Conservation (phyloP, 2,888 invertebrate genomes). For the Zonitis immaculata region DNA sequence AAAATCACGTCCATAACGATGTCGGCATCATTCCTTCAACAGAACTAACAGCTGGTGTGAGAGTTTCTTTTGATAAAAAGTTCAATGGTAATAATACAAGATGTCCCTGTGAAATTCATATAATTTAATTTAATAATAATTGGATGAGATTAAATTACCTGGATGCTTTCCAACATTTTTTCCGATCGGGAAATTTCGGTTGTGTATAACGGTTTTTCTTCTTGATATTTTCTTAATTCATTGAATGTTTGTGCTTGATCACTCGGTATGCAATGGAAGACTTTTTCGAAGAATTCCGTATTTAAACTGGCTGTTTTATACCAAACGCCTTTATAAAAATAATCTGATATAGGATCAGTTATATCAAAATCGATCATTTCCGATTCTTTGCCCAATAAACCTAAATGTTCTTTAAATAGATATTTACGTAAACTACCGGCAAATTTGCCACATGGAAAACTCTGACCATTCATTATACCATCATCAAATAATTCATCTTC, state of each 20-base stretch:
- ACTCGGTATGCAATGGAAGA: conserved; percentile 88
- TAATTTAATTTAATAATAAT: too few species aligned
- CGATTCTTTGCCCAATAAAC: conserved; percentile 54
- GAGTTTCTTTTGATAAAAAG: conserved; percentile 81
- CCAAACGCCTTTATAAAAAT: conserved; percentile 86
- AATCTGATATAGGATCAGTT: conserved; percentile 72
- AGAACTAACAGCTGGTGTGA: conserved; percentile 76
- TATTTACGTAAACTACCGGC: conserved; percentile 80
- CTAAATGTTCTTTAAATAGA: conserved; percentile 90
- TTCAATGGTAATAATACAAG: conserved; percentile 84
- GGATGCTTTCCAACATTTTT: conserved; percentile 67
- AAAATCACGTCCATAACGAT: conserved; percentile 75
- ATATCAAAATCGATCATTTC: conserved; percentile 54
- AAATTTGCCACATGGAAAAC: conserved; percentile 79
- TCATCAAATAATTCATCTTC: conserved; percentile 79
- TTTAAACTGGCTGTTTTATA: conserved; percentile 73
- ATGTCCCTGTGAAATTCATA: conserved; percentile 60
- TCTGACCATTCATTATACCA: conserved; percentile 75
- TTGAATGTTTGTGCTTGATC: conserved; percentile 76
- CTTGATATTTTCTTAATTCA: conserved; percentile 71
- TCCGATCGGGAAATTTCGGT: conserved; percentile 69
- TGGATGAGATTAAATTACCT: too few species aligned
- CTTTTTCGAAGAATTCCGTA: conserved; percentile 83
- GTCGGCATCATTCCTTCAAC: conserved; percentile 93
- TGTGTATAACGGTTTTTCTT: conserved; percentile 66